phyloP scores from a whole-genome alignment of 1,140 invertebrate genomes.

The Mactra quadrangularis region DNA sequence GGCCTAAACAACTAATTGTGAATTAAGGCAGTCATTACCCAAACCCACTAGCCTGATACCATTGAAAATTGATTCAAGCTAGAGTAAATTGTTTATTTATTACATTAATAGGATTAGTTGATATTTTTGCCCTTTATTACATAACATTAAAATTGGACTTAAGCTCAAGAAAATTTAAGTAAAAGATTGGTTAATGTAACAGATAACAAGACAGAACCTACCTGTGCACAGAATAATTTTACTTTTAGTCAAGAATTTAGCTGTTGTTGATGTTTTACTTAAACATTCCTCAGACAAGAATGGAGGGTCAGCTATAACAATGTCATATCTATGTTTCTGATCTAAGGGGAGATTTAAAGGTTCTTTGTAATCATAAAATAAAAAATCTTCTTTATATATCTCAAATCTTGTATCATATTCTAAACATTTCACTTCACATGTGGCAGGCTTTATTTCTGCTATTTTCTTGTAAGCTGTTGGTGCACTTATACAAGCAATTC shows the following conservation, averaged over 20 bases:
- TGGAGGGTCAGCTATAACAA: slow-evolving; percentile 96
- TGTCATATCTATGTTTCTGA: slow-evolving; percentile 88
- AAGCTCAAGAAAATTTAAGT: too few species aligned
- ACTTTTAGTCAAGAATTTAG: slow-evolving; percentile 90
- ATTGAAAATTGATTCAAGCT: too few species aligned
- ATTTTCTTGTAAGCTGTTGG: slow-evolving; percentile 91
- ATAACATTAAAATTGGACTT: too few species aligned
- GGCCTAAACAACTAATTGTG: too few species aligned
- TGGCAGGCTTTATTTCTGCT: slow-evolving; percentile 74
- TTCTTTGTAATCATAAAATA: slow-evolving; percentile 94
- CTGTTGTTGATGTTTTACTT: slow-evolving; percentile 91
- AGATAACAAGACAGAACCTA: slow-evolving; percentile 83
- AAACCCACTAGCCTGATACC: too few species aligned
- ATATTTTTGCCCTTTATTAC: too few species aligned
- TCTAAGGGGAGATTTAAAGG: slow-evolving; percentile 89
- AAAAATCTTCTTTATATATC: slow-evolving; percentile 91
- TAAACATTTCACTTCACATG: slow-evolving; percentile 72
- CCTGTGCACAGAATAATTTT: slow-evolving; percentile 96
- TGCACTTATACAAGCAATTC: slow-evolving; percentile 94
- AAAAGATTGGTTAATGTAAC: too few species aligned
- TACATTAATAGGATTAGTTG: too few species aligned
- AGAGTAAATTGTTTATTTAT: too few species aligned
- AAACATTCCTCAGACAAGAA: slow-evolving; percentile 97
- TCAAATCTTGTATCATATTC: slow-evolving; percentile 92
- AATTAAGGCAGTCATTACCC: too few species aligned